Evolutionary conservation across 2,888 invertebrate genomes (phyloP), one percentile per base, ranked within the genome.

Genomic region (Philereme transversata): DNA sequence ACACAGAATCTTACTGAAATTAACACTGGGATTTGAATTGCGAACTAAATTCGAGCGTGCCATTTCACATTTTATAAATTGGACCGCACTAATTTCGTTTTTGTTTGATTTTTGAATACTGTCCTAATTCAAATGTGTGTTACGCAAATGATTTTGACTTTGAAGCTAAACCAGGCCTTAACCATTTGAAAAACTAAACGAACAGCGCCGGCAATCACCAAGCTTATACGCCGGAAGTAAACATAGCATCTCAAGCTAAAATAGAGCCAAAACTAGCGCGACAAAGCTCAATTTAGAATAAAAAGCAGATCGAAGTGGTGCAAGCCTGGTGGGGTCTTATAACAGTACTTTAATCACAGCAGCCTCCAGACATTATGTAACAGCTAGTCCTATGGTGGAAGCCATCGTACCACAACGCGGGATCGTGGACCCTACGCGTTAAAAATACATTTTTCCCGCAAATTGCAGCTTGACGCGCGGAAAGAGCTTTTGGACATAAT

Each of bases 301-400:
- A 45, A 5, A 7, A 10, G 5, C 7, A n/a, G 34, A 11, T 9
- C 35, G 6, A 34, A 46, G 53, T 51, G 52, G 52, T 10, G 40
- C 38, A 54, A 33, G 46, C 10, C 41, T 41, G 47, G 77, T 86
- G 90, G 88, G 91, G 90, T 87, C 90, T 90, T 81, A 75, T 93
- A 93, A 93, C 92, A 87, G 93, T 93, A 92, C 85, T 86, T 81
- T 82, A 79, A 86, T 84, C 83, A 80, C 72, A 72, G 68, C 84
- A 84, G 84, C 79, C 84, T 88, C 84, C 86, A 82, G 76, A 70
- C 82, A 79, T 91, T 90, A 91, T 80, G 89, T 84, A 90, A 91
- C 84, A 76, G 74, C 83, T 88, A 91, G 91, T 91, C 87, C 87
- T 84, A 80, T 69, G 72, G 77, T 80, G 84, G 79, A 83, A 74